Conservation (phyloP, 1,140 invertebrate species). For the Micrasema longulum region DNA sequence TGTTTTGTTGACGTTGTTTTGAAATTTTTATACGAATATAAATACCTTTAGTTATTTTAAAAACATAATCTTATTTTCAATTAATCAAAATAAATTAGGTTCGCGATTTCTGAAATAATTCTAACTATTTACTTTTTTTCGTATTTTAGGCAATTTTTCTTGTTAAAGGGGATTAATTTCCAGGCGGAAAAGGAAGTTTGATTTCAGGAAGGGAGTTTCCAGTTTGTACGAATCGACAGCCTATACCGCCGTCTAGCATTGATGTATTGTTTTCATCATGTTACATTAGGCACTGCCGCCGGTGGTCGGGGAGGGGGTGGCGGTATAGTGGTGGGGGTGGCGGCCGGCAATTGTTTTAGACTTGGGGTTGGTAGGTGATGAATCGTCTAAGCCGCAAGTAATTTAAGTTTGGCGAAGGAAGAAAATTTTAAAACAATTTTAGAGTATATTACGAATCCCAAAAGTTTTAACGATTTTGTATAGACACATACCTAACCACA, state of each 20-base stretch:
- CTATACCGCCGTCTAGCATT: conserved; percentile 40
- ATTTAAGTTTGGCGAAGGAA: conserved; percentile 24
- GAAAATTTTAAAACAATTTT: conserved; percentile 17
- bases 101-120: too few species aligned
- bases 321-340: neutral
- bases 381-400: conserved; percentile 35
- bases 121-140: neutral
- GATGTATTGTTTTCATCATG: conserved; percentile 55
- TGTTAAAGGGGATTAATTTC: neutral
- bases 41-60: too few species aligned
- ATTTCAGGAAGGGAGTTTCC: neutral
- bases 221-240: conserved; percentile 45
- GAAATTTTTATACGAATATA: too few species aligned
- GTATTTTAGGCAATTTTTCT: too few species aligned
- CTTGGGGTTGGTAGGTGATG: conserved; percentile 19
- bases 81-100: too few species aligned
- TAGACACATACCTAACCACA: too few species aligned
- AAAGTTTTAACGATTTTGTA: too few species aligned
- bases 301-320: conserved; percentile 2
- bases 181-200: neutral
- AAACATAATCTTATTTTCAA: too few species aligned
- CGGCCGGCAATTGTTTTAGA: conserved; percentile 21
- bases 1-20: too few species aligned
- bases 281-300: conserved; percentile 44
- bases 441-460: too few species aligned